Base-by-base conservation (phyloP, 2,797 vertebrate species). In the Lophius americanus region DNA sequence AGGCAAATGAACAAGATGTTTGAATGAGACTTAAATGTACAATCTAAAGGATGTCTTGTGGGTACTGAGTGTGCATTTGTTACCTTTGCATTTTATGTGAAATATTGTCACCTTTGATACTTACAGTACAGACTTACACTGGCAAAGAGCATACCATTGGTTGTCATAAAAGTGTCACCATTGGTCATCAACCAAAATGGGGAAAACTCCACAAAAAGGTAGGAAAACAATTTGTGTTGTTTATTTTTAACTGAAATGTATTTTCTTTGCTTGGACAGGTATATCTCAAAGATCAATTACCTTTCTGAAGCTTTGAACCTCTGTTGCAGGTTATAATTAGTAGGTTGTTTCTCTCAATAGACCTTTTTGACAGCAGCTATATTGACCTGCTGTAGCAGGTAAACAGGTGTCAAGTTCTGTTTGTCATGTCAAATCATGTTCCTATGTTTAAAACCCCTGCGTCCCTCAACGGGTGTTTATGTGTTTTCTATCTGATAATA, bases 171-270 rank as follows among this genome's bases (percentile, higher is more conserved):
- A 68, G 57, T 67, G 83, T 65, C 73, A 44, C 86, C 84, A 57
- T 70, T 85, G 84, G 85, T 87, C 76, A 70, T 75, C 75, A 73
- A 89, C 87, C 91, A 92, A 70, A 84, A 97, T 96, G 95, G 95
- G 94, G 67, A 96, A 91, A 88, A 96, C 94, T 64, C 74, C 84
- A 12, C 73, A 93, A 55, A 96, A 95, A 96, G 96, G 96, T 93
- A 92, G 94, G 81, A 1, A 47, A 0, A 33, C 2, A 9, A 47
- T 56, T 59, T 2, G 49, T 3, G 58, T 0, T 50, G 1, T 3
- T n/a, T 10, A n/a, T 12, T 4, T 6, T 7, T 10, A 13, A 7
- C 11, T 12, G 0, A 9, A 38, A 12, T 41, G 9, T n/a, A 3
- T 9, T 9, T 43, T 43, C 11, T 44, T 44, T 44, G 2, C 11